Base-by-base conservation (phyloP, 2,888 invertebrate genomes). In the Volucella inanis region DNA sequence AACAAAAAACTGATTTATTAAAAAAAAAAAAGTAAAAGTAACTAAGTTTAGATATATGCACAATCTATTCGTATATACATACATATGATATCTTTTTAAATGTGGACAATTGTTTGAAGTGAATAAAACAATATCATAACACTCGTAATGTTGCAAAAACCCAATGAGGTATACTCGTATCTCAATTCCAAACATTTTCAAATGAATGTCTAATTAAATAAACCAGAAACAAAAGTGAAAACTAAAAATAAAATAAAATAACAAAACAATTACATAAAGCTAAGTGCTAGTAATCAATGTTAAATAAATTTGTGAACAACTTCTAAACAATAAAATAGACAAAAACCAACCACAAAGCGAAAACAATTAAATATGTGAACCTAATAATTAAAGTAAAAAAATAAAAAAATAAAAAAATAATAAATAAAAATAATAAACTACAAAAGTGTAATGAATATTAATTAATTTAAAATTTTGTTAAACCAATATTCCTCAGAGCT, bases 401-500 rank as follows among this genome's bases (percentile, higher is more conserved):
- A 72, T 55, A 14, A 31, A 71, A 74, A 76, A 76, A 78, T 47
- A 83, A 49, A 38, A 67, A 70, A 76, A n/a, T n/a, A n/a, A n/a
- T n/a, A n/a, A 55, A 76, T 47, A 61, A 68, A 67, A 72, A 71
- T 65, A 4, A 22, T 3, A 22, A 22, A 22, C 22, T 22, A 22
- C 22, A 22, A 22, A 22, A 22, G 22, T 22, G 22, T 22, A 22
- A 22, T 22, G 71, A 72, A 75, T 61, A 74, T 81, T 75, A 81
- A 67, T 61, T 22, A 22, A 78, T 78, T 61, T 77, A 65, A 67
- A 77, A 81, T 81, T 85, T 85, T 81, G 81, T 85, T 85, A 81
- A 81, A 85, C 85, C 85, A 81, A 81, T 81, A 81, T 72, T 81
- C 72, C 76, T 85, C 81, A 85, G 85, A 85, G 85, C 85, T 85